Evolutionary conservation across 2,113 vertebrate genomes (phyloP).

Genomic region (Paratilapia polleni): DNA sequence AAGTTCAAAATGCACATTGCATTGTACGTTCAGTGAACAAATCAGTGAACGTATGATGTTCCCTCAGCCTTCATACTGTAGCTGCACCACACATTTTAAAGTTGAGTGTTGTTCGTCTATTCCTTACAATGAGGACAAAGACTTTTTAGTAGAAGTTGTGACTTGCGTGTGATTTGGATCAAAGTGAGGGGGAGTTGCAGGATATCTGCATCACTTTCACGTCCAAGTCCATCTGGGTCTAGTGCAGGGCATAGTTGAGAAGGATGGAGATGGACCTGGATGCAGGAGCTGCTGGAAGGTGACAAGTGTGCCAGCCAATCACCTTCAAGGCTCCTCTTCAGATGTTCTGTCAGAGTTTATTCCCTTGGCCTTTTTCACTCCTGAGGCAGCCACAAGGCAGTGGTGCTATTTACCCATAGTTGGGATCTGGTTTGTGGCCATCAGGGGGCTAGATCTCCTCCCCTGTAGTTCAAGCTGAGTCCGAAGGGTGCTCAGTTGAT

Average conservation of each 20-base stretch:
- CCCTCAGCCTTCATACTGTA: not conserved
- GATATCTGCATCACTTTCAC: too few relatives aligned
- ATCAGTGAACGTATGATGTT: not conserved
- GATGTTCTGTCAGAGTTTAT: not conserved
- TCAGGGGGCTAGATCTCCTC: not conserved
- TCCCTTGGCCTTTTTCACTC: not conserved
- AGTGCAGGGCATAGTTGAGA: not conserved
- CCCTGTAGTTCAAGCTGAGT: not conserved
- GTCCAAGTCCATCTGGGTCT: not conserved
- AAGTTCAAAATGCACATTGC: not conserved
- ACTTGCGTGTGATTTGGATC: not conserved
- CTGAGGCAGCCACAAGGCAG: not conserved
- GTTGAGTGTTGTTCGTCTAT: not conserved
- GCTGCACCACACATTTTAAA: not conserved
- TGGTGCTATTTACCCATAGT: not conserved
- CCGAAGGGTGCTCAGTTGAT: not conserved
- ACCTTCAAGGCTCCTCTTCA: not conserved
- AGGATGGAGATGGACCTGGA: accelerated
- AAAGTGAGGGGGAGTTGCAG: not conserved
- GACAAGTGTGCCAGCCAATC: not conserved
- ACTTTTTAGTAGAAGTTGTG: not conserved
- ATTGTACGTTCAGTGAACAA: not conserved
- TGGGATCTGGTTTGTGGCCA: not conserved
- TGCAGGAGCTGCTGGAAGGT: not conserved
- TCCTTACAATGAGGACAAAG: not conserved